Evolutionary conservation across 1,140 invertebrate genomes (phyloP).

Genomic region (Paraescarpia echinospica): DNA sequence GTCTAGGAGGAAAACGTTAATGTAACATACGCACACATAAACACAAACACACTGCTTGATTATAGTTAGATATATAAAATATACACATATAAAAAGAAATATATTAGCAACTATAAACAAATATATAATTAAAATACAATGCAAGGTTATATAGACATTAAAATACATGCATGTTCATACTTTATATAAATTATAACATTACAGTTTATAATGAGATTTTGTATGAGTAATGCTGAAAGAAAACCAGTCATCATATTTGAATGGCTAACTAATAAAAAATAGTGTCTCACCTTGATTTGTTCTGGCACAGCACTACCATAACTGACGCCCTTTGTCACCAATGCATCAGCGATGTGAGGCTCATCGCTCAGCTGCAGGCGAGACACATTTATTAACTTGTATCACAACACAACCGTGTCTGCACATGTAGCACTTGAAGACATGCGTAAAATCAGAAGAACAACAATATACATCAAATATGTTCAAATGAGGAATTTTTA

Average conservation of each 20-base stretch:
- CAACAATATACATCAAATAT: background rate
- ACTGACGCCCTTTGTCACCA: conserved; percentile 17
- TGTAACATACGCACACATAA: background rate
- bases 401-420: background rate
- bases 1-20: no score
- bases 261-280: background rate
- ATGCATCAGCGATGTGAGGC: background rate
- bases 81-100: no score
- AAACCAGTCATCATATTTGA: no score
- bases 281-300: conserved; percentile 8
- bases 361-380: background rate
- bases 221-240: no score
- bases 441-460: background rate
- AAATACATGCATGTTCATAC: no score
- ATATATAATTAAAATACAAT: no score
- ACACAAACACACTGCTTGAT: no score
- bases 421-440: background rate
- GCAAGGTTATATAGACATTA: no score
- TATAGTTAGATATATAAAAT: no score
- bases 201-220: no score
- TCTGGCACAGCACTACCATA: background rate
- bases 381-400: background rate
- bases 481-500: background rate
- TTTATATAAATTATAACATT: no score
- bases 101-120: no score